phyloP scores from a whole-genome alignment of 2,888 invertebrate species.

The Philereme vetulata region DNA sequence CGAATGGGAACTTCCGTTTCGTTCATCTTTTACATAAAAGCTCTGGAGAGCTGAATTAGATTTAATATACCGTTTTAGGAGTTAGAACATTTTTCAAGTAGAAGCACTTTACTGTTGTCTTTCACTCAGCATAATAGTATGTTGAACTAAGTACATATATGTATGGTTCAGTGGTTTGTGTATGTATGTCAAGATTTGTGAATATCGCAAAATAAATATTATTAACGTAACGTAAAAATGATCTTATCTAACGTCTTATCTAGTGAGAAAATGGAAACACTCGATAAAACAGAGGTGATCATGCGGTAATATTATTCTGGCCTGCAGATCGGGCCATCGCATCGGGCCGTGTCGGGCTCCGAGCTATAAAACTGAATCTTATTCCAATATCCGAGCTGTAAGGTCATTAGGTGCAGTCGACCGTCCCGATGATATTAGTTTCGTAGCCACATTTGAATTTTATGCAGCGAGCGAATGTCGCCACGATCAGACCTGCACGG shows the following conservation, averaged over 20 bases:
- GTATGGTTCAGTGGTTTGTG: no score
- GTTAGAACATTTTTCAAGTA: neutral
- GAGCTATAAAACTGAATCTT: slow-evolving; percentile 34
- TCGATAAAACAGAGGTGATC: neutral
- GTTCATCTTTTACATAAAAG: slow-evolving; percentile 32
- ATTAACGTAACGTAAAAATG: no score
- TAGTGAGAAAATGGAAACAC: no score
- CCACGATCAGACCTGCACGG: slow-evolving; percentile 38
- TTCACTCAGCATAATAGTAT: no score
- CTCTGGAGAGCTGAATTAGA: slow-evolving; percentile 27
- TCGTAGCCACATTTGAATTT: slow-evolving; percentile 45
- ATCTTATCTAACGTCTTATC: no score
- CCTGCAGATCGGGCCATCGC: slow-evolving; percentile 25
- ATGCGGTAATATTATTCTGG: slow-evolving; percentile 21
- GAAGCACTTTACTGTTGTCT: neutral
- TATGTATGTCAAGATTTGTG: no score
- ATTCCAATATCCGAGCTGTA: slow-evolving; percentile 39
- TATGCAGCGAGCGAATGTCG: slow-evolving; percentile 54
- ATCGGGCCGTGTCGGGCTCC: no score
- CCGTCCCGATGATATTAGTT: slow-evolving; percentile 47
- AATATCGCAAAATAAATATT: no score
- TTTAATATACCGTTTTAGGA: slow-evolving; percentile 22
- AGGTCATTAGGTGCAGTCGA: slow-evolving; percentile 46
- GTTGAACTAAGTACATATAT: no score
- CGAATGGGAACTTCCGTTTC: slow-evolving; percentile 30